Conservation (phyloP, 53 echinoderm and acorn worm genomes). For the Echinometra lucunter region DNA sequence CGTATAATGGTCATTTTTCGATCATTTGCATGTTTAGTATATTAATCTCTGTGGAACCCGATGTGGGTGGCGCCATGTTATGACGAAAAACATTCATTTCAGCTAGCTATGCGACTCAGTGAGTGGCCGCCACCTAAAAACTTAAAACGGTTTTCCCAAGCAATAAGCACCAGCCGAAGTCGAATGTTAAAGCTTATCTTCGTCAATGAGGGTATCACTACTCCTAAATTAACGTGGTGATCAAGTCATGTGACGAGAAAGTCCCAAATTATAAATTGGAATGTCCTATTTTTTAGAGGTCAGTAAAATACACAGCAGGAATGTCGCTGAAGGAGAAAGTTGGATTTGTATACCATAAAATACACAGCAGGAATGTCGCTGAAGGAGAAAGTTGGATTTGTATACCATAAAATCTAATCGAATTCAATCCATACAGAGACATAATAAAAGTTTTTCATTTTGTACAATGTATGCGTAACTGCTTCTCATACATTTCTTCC, state of each 20-base stretch:
- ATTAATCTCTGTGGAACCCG: background rate
- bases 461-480: too few relatives aligned
- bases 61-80: background rate
- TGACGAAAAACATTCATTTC: background rate
- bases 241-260: background rate
- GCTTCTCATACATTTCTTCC: too few relatives aligned
- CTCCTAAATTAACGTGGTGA: background rate
- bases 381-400: background rate
- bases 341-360: background rate
- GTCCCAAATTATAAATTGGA: background rate
- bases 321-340: background rate
- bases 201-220: background rate
- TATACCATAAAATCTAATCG: background rate
- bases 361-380: background rate
- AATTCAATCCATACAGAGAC: too few relatives aligned
- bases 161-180: background rate
- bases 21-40: background rate
- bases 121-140: background rate
- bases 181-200: background rate
- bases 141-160: background rate
- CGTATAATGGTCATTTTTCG: background rate
- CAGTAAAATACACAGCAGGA: background rate
- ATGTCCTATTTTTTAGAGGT: background rate
- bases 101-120: background rate
- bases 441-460: too few relatives aligned